Base-by-base conservation (phyloP, 2,113 vertebrate species). In the Calyptommatus sinebrachiatus region DNA sequence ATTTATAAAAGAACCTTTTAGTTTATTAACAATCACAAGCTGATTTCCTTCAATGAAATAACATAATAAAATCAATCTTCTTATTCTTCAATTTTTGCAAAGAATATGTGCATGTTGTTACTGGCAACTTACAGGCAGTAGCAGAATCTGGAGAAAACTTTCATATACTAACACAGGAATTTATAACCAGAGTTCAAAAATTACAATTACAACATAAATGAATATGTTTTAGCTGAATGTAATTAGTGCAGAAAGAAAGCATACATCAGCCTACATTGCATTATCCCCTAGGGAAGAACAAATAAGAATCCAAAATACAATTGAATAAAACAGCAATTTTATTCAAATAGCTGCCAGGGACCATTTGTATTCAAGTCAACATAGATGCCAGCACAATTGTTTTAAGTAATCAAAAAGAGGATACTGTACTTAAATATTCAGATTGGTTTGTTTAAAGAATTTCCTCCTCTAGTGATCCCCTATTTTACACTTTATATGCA, bases 351-450 rank as follows among this genome's bases (percentile, higher is more conserved):
- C 90, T 89, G 91, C 72, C 70, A 84, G 90, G 82, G 74, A 83
- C 79, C 29, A 89, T 91, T 82, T 85, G 82, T 85, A 92, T 91
- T 88, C 86, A 91, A 88, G 65, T 77, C 82, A 89, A 84, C 82
- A 82, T 68, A 85, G 88, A 92, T 89, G 84, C 76, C 90, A 88
- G 74, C 50, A 86, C 79, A 68, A 62, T 71, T 80, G 83, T 88
- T 83, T 88, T 85, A 86, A 88, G 87, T 84, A 87, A 77, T 71
- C 77, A 78, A 67, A 89, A 73, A 65, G 63, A 35, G 46, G 86
- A 85, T 74, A 66, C 0, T 18, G 28, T 83, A 69, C 66, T 28
- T 79, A 65, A 28, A 78, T 79, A 87, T 77, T 89, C 57, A 75
- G 71, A 84, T 86, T 87, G 74, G 76, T 88, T 86, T 0, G 81